phyloP scores from a whole-genome alignment of 1,140 invertebrate genomes.

The Contarinia nasturtii region DNA sequence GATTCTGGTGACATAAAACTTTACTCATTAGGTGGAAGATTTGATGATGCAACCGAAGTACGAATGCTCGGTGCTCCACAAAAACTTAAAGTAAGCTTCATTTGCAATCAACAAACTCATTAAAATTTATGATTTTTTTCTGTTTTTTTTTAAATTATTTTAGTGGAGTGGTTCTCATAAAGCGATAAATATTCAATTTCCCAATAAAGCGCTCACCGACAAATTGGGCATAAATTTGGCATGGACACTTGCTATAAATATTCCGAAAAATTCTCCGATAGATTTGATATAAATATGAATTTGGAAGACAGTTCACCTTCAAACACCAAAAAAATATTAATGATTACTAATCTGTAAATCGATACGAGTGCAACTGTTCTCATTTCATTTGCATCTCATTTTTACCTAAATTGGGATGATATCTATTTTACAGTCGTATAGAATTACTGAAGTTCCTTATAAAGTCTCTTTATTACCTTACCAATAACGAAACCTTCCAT shows the following conservation, averaged over 20 bases:
- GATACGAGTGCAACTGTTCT: no score
- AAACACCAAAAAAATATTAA: no score
- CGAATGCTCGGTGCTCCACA: constrained; percentile 7
- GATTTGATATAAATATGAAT: no score
- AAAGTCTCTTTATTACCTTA: no score
- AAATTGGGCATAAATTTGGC: background rate
- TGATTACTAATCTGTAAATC: no score
- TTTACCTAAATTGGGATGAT: no score
- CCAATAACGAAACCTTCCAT: no score
- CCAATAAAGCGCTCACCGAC: background rate
- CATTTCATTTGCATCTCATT: no score
- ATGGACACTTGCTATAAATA: background rate
- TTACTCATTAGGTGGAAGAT: constrained; percentile 11
- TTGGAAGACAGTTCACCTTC: no score
- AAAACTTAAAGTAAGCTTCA: background rate
- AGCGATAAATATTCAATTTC: background rate
- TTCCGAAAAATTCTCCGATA: background rate
- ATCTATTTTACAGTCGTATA: no score
- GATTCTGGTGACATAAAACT: constrained; percentile 17
- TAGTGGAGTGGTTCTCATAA: background rate
- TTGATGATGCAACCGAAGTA: constrained; percentile 9
- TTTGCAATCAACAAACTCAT: background rate
- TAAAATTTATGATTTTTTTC: background rate
- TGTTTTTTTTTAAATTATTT: background rate
- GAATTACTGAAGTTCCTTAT: no score